Evolutionary conservation across 2,113 vertebrate species (phyloP).

Genomic region (Phoenicopterus ruber): DNA sequence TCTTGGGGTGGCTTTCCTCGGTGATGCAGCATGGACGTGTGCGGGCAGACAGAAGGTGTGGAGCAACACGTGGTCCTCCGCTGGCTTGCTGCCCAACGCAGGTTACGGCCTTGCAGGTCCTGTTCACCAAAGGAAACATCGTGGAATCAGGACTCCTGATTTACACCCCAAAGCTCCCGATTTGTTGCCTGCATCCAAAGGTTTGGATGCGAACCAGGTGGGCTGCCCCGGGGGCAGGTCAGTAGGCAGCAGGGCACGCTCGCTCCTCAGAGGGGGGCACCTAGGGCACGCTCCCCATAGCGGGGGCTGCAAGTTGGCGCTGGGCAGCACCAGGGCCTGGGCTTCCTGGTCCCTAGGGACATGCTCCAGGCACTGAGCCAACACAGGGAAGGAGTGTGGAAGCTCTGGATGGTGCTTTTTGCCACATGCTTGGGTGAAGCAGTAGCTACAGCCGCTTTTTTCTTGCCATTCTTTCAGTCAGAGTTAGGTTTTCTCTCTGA

Average conservation of each 20-base stretch:
- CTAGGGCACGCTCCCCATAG: neutral
- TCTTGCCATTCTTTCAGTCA: neutral
- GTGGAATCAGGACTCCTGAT: neutral
- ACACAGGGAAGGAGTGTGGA: neutral
- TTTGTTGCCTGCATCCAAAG: neutral
- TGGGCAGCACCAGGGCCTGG: neutral
- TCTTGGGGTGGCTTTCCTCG: accelerated
- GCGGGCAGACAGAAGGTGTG: neutral
- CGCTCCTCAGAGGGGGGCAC: too few relatives aligned
- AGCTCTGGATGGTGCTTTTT: accelerated
- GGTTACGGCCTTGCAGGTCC: neutral
- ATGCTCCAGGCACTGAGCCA: accelerated
- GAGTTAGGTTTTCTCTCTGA: neutral
- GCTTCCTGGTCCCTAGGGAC: neutral
- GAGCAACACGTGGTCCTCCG: accelerated
- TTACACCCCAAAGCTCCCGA: neutral
- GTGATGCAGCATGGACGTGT: accelerated
- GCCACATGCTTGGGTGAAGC: neutral
- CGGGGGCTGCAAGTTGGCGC: too few relatives aligned
- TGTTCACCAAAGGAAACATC: neutral
- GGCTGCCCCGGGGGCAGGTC: neutral
- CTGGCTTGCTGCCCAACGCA: neutral
- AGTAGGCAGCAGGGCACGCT: neutral
- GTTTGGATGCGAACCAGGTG: neutral
- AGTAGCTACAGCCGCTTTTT: neutral